Evolutionary conservation across 2,888 invertebrate genomes (phyloP), one percentile per base, ranked within the genome.

Genomic region (Drepana falcataria): DNA sequence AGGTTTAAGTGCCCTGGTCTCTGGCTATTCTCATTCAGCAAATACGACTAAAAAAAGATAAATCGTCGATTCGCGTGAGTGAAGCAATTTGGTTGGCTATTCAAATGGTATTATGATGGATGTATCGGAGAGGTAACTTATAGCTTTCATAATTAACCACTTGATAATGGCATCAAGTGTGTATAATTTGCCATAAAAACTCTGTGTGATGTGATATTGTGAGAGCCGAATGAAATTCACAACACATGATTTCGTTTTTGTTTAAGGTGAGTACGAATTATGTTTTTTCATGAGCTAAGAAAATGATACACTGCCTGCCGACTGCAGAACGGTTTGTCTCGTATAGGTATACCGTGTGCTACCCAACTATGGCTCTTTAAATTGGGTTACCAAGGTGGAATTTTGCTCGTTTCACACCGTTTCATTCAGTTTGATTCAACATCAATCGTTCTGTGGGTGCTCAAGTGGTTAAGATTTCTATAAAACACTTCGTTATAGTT

Each of bases 31-130:
- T 62, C 67, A 71, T 63, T 59, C 60, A 60, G 53, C 61, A 63
- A 58, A 54, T 58, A 60, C 56, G 63, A 64, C 59, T 65, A 69
- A 75, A 76, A 74, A 75, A 74, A 72, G 65, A 72, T 68, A 75
- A 80, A 82, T 79, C 66, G 71, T 59, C 58, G 59, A 70, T 73
- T 84, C 69, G 85, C 85, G 81, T 83, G 85, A 73, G 73, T 71
- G 64, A 67, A 72, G 70, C 75, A 76, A 84, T 84, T 81, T 79
- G 69, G 73, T 65, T 59, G 61, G 67, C 66, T 72, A 77, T 82
- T 80, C 77, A 78, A 75, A 75, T 71, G 66, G 68, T 64, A 63
- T 60, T 71, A 75, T 75, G 75, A 79, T 81, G 68, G 71, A 81
- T 80, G 69, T 72, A 74, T 77, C 59, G 58, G 57, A 61, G 53